These are phyloP conservation scores for Procavia capensis DNA, from an alignment of 2,113 vertebrate genomes.

Conservation along the genomic window DNA sequence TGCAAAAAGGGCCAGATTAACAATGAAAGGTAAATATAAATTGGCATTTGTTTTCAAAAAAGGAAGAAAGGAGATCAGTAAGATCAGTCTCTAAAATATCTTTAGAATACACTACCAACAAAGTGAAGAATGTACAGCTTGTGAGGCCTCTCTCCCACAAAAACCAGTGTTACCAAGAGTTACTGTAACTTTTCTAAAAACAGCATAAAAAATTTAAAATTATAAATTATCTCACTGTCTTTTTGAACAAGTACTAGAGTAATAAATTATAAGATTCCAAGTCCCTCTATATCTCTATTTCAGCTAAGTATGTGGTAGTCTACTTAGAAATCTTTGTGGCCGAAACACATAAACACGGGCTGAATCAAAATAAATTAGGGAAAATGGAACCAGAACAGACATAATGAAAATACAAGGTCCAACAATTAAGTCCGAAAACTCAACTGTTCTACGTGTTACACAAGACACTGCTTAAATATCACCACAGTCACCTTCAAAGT, in stretches of 20 bases:
- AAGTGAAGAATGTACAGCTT: background rate
- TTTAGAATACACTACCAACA: too few relatives aligned
- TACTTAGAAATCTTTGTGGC: background rate
- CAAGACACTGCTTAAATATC: too few relatives aligned
- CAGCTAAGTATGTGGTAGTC: background rate
- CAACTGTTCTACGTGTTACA: too few relatives aligned
- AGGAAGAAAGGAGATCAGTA: background rate
- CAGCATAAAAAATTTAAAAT: background rate
- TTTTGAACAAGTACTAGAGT: slow-evolving; percentile 4
- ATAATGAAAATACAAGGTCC: background rate
- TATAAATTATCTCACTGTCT: background rate
- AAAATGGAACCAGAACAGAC: background rate
- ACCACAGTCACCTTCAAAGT: too few relatives aligned
- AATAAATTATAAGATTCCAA: background rate
- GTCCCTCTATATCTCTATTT: background rate
- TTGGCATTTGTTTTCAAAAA: slow-evolving; percentile 20
- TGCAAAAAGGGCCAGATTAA: slow-evolving; percentile 1
- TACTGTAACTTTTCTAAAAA: background rate
- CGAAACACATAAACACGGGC: background rate
- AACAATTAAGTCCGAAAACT: too few relatives aligned
- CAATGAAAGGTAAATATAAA: slow-evolving; percentile 40
- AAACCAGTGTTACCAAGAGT: background rate
- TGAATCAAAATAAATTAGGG: slow-evolving; percentile 34
- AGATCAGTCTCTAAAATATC: background rate
- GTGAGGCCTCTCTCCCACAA: background rate